phyloP scores from a whole-genome alignment of 2,797 vertebrate species.

The Xiphophorus birchmanni region DNA sequence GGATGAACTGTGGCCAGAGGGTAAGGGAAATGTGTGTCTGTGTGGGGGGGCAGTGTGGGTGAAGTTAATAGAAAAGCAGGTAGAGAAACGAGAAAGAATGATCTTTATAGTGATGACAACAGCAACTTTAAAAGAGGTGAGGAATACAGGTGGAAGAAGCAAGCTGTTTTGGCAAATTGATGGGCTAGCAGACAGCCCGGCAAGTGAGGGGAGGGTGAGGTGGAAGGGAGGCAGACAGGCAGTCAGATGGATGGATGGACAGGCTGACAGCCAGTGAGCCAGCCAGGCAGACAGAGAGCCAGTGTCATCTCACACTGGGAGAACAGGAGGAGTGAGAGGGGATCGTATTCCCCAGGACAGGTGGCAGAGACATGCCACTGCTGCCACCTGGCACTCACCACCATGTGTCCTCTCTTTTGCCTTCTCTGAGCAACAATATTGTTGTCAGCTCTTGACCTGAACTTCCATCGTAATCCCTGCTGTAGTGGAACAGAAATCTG shows the following conservation, averaged over 20 bases:
- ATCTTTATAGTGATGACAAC: slow-evolving; percentile 8
- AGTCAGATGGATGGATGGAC: slow-evolving; percentile 69
- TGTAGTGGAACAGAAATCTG: slow-evolving; percentile 31
- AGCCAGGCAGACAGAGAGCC: slow-evolving; percentile 64
- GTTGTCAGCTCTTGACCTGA: slow-evolving; percentile 68
- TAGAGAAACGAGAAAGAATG: neutral
- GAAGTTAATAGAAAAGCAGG: slow-evolving; percentile 17
- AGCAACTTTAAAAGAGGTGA: slow-evolving; percentile 27
- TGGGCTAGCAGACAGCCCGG: slow-evolving; percentile 45
- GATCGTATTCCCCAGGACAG: slow-evolving; percentile 78
- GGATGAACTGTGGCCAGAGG: slow-evolving; percentile 43
- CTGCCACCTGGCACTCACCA: slow-evolving; percentile 73
- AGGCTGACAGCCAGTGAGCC: slow-evolving; percentile 66
- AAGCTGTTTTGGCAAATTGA: slow-evolving; percentile 49
- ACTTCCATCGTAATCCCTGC: slow-evolving; percentile 48
- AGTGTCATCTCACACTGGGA: slow-evolving; percentile 67
- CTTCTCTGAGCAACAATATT: slow-evolving; percentile 62
- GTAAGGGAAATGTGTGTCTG: neutral
- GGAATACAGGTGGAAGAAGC: slow-evolving; percentile 48
- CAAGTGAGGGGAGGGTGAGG: slow-evolving; percentile 48
- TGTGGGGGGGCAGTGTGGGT: neutral
- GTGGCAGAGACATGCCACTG: slow-evolving; percentile 74
- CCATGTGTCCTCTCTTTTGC: slow-evolving; percentile 48
- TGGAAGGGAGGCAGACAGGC: slow-evolving; percentile 61
- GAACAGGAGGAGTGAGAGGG: slow-evolving; percentile 71